phyloP scores from a whole-genome alignment of 2,888 invertebrate species.

The Cerceris ruficornis region DNA sequence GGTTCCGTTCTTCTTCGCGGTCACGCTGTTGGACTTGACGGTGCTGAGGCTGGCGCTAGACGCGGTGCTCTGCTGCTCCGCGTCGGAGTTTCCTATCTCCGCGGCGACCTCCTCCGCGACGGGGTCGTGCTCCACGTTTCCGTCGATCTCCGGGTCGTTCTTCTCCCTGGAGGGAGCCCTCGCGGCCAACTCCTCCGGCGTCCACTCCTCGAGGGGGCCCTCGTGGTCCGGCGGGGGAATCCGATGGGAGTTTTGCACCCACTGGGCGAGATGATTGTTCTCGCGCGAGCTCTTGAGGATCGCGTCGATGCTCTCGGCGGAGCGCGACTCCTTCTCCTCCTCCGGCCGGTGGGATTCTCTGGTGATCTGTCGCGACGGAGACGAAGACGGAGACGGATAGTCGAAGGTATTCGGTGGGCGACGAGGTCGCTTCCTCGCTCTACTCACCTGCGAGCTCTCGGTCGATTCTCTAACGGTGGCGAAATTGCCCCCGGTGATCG shows the following conservation, averaged over 20 bases:
- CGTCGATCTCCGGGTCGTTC: constrained; percentile 37
- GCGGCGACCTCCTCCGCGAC: constrained; percentile 71
- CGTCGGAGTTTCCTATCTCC: constrained; percentile 72
- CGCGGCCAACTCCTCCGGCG: constrained; percentile 77
- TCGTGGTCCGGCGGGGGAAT: constrained; percentile 78
- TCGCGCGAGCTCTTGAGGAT: constrained; percentile 61
- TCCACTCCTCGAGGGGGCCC: constrained; percentile 78
- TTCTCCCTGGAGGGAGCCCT: constrained; percentile 72
- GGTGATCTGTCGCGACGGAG: background rate
- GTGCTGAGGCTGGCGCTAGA: constrained; percentile 79
- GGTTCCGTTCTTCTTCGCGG: constrained; percentile 74
- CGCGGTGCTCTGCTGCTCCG: constrained; percentile 78
- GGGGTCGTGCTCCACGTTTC: constrained; percentile 44
- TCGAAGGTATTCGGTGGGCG: background rate
- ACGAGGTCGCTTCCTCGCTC: background rate
- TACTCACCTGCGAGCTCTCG: constrained; percentile 74
- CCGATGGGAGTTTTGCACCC: constrained; percentile 79
- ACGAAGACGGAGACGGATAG: background rate
- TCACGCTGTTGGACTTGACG: constrained; percentile 76
- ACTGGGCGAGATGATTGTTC: constrained; percentile 76
- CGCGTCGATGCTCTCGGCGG: constrained; percentile 68
- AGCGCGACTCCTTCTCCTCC: constrained; percentile 64
- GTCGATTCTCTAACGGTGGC: constrained; percentile 68
- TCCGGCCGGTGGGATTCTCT: constrained; percentile 51
- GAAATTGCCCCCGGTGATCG: constrained; percentile 66